Base-by-base conservation (phyloP, 1,140 invertebrate species). In the Drosophila burlai region DNA sequence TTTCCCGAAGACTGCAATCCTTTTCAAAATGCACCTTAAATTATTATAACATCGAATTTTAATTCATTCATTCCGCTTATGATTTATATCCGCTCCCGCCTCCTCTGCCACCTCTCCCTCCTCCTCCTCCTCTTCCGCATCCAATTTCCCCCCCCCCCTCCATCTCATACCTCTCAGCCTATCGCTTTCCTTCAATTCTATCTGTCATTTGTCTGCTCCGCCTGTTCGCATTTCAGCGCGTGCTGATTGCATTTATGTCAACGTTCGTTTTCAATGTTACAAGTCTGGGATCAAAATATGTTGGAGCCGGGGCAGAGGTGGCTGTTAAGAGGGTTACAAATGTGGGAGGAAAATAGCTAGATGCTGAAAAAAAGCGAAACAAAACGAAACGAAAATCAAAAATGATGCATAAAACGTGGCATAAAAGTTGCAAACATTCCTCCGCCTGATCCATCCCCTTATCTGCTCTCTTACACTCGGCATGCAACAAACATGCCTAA, bases 231-330 rank as follows among this genome's bases (percentile, higher is more conserved):
- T 62, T 79, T 52, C 58, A 78, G 62, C 83, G 83, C 83, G 83
- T 87, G 83, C 80, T 82, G 83, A 86, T 86, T 86, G 80, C 83
- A 83, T 86, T 86, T 86, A 87, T 87, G 83, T 85, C 83, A 85
- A 85, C 71, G 83, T 87, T 76, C 83, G 83, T 86, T 86, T 86
- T 86, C 83, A 86, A 87, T 86, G 83, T 83, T 87, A 86, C 83
- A 80, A 55, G 63, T 80, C 65, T 64, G 57, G 50, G 63, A 34
- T 36, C 46, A 59, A 62, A 60, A 55, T 52, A 42, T 40, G 7
- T 31, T 16, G 49, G 45, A 54, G 47, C 29, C 3, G 38, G 15
- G 13, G 15, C 11, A 21, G 38, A 36, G 24, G 21, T 1, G 54
- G 8, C 1, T 40, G 15, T 10, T n/a, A 3, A 0, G n/a, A n/a